A percentile compares a stretch with the other conserved stretches of the same genome.
phyloP scores from a whole-genome alignment of 2,113 vertebrate species.

The Lycocorax pyrrhopterus region DNA sequence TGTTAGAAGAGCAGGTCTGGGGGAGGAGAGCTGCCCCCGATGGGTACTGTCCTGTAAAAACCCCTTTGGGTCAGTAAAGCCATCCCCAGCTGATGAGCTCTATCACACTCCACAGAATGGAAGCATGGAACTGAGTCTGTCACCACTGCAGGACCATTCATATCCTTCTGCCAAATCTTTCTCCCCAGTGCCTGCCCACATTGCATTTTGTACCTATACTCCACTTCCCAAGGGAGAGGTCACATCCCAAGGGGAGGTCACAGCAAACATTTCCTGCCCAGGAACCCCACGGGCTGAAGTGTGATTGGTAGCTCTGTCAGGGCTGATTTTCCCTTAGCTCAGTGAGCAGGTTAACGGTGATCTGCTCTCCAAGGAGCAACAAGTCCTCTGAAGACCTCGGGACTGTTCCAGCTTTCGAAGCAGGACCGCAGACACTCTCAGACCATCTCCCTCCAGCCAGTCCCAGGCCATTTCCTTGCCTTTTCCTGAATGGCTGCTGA shows the following conservation, averaged over 20 bases:
- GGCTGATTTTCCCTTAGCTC: neutral
- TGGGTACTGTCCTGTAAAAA: neutral
- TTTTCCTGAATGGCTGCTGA: neutral
- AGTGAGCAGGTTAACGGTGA: neutral
- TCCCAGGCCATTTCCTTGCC: neutral
- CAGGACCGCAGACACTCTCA: neutral
- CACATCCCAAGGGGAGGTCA: neutral
- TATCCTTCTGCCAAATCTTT: neutral
- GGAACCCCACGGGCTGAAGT: neutral
- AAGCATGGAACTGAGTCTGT: neutral
- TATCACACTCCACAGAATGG: neutral
- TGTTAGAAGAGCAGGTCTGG: too few species aligned
- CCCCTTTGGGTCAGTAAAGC: neutral
- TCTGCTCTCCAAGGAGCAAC: neutral
- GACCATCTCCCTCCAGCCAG: neutral
- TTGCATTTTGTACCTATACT: neutral
- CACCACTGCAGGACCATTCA: neutral
- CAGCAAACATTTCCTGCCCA: neutral
- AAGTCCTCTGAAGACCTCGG: neutral
- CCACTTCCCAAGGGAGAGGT: neutral
- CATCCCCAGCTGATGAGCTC: neutral
- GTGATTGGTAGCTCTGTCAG: neutral
- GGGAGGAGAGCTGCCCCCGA: rapidly evolving
- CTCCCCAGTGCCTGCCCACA: rapidly evolving
- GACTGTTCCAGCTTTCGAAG: neutral